These are phyloP conservation scores for Excalfactoria chinensis DNA, from an alignment of 2,113 vertebrate species.

Conservation along the genomic window DNA sequence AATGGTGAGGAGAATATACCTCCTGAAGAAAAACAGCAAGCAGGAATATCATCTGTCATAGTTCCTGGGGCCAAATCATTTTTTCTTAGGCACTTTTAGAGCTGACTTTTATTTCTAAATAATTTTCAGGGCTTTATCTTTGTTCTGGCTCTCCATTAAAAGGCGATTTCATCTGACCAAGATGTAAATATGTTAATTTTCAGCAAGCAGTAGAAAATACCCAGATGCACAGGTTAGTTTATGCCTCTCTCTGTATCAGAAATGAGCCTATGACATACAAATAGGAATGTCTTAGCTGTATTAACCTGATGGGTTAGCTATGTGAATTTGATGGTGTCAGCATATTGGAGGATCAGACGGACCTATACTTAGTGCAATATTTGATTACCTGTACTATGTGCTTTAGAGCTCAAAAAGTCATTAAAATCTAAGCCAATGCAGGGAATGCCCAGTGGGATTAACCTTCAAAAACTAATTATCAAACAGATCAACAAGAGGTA, in stretches of 20 bases:
- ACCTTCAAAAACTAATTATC: slow-evolving; percentile 73
- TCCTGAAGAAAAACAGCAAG: neutral
- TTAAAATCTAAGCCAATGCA: slow-evolving; percentile 24
- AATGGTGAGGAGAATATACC: neutral
- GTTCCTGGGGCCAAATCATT: neutral
- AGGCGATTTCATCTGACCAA: neutral
- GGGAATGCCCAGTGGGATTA: slow-evolving; percentile 59
- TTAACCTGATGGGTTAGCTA: neutral
- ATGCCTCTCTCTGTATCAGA: neutral
- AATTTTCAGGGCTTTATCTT: neutral
- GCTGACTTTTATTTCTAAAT: neutral
- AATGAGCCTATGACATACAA: neutral
- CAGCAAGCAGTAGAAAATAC: neutral
- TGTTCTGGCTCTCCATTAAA: neutral
- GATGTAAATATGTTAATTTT: neutral
- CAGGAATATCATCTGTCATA: neutral
- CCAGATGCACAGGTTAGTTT: neutral
- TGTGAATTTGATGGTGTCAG: neutral
- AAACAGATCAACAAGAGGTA: slow-evolving; percentile 59
- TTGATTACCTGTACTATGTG: slow-evolving; percentile 17
- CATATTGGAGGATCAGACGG: neutral
- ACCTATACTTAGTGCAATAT: neutral
- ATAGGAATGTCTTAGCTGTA: neutral
- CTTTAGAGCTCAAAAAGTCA: slow-evolving; percentile 57
- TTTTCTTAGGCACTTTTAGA: neutral